phyloP scores from a whole-genome alignment of 2,888 invertebrate species.

The Pediacus dermestoides region DNA sequence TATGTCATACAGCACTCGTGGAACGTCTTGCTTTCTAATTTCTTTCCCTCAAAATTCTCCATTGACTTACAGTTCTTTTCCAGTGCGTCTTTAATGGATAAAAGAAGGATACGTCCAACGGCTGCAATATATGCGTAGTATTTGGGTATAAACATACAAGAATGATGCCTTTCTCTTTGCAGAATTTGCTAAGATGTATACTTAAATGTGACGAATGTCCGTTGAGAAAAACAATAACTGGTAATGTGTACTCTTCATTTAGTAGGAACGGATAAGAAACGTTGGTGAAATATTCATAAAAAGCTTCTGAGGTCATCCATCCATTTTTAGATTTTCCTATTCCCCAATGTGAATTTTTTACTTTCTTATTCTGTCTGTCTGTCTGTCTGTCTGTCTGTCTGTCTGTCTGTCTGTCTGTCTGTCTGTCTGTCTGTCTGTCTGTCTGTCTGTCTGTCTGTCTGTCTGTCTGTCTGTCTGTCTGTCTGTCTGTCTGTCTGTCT shows the following conservation, averaged over 20 bases:
- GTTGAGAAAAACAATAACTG: too few species aligned
- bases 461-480: conserved; percentile 27
- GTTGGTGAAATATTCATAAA: conserved; percentile 13
- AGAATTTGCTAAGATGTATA: too few species aligned
- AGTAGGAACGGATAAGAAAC: conserved; percentile 10
- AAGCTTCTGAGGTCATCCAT: too few species aligned
- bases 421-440: conserved; percentile 27
- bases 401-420: conserved; percentile 42
- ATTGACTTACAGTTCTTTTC: too few species aligned
- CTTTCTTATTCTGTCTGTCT: conserved; percentile 23
- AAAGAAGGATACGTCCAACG: conserved; percentile 12
- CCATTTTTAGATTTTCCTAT: too few species aligned
- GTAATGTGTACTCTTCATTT: conserved; percentile 5
- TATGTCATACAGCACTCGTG: conserved; percentile 5
- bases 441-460: conserved; percentile 26
- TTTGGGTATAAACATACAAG: too few species aligned
- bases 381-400: conserved; percentile 32
- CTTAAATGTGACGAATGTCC: too few species aligned
- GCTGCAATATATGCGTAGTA: too few species aligned
- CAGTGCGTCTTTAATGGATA: conserved; percentile 15
- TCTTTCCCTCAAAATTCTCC: too few species aligned
- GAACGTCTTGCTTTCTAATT: conserved; percentile 10
- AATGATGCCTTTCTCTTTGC: too few species aligned
- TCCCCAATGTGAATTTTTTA: conserved; percentile 7
- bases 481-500: conserved; percentile 27